Conservation (phyloP, 2,797 vertebrate species). For the Phataginus tetradactyla region DNA sequence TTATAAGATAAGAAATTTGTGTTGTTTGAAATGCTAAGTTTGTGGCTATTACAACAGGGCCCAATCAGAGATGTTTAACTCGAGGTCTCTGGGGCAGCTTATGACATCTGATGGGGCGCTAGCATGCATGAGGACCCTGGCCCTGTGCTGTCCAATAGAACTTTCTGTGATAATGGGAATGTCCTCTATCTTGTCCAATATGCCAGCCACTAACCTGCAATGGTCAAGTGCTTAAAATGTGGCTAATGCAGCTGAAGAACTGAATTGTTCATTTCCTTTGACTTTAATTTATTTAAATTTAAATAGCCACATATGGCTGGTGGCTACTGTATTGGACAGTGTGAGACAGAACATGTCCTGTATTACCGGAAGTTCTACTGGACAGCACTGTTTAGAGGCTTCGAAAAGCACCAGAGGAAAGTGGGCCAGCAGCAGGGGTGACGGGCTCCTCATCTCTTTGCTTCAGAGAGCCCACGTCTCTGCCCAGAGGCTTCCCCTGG, state of each 20-base stretch:
- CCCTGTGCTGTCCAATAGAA: accelerated
- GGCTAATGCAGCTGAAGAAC: background rate
- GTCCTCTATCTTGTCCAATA: background rate
- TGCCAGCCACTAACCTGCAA: accelerated
- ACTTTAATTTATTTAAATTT: background rate
- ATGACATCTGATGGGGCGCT: accelerated
- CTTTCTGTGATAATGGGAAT: background rate
- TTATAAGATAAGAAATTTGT: background rate
- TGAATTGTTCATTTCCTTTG: background rate
- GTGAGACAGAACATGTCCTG: background rate
- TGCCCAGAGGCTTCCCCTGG: background rate
- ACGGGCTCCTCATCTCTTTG: accelerated
- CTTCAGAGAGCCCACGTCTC: background rate
- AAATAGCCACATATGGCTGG: background rate
- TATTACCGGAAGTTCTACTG: background rate
- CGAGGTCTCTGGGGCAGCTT: background rate
- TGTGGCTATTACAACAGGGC: background rate
- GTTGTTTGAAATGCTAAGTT: background rate
- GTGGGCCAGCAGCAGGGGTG: accelerated
- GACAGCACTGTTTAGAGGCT: accelerated
- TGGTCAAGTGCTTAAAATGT: background rate
- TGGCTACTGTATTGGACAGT: background rate
- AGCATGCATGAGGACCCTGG: accelerated
- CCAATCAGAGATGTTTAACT: background rate
- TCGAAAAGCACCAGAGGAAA: too few relatives aligned